Evolutionary conservation across 1,140 invertebrate species (phyloP).

Genomic region (Harlomillsia oculata): DNA sequence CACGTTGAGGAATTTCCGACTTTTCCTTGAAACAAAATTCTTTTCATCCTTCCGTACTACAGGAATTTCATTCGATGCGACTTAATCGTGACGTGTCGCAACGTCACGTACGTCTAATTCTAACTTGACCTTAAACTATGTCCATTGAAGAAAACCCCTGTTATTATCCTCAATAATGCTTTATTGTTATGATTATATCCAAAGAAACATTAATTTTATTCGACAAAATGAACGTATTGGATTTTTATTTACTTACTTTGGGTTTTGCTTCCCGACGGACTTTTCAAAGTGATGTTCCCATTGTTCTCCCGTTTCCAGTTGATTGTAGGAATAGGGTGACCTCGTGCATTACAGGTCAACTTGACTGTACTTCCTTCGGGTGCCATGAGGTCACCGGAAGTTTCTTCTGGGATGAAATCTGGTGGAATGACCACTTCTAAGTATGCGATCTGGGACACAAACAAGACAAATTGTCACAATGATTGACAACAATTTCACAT

Average conservation of each 20-base stretch:
- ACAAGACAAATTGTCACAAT: not conserved
- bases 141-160: no score
- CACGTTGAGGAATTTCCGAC: no score
- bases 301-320: constrained; percentile 78
- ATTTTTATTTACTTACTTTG: constrained; percentile 50
- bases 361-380: constrained; percentile 61
- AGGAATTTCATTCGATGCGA: no score
- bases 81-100: no score
- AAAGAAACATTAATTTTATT: no score
- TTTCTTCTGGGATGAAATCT: constrained; percentile 53
- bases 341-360: constrained; percentile 55
- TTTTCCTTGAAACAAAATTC: no score
- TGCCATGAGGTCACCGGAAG: constrained; percentile 65
- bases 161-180: no score
- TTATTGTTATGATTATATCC: no score
- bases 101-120: no score
- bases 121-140: no score
- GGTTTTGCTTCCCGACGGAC: constrained; percentile 49
- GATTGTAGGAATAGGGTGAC: constrained; percentile 71
- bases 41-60: no score
- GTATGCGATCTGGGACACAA: constrained; percentile 56
- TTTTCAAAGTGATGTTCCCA: constrained; percentile 63
- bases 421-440: constrained; percentile 74
- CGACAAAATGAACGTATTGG: no score
- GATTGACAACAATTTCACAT: not conserved